Evolutionary conservation across 2,888 invertebrate genomes (phyloP), one percentile per base, ranked within the genome.

Genomic region (Antitype chi): DNA sequence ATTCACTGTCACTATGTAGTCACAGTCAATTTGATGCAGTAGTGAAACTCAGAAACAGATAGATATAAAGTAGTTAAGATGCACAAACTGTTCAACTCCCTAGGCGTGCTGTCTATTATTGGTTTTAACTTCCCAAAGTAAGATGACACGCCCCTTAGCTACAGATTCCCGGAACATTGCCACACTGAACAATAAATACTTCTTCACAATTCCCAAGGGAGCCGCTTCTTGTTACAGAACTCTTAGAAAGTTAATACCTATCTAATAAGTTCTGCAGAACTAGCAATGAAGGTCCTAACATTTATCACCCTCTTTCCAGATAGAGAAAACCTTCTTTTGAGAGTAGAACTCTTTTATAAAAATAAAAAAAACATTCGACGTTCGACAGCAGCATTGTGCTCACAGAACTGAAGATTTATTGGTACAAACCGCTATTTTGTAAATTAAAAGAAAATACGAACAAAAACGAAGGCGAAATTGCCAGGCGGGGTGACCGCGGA

Each of bases 321-420:
- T 66, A 68, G 62, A 87, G 28, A 76, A 80, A 82, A 85, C 75
- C 74, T 67, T 80, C 64, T 76, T 84, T 78, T 63, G 23, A 76
- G 47, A 80, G 85, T 82, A 84, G 78, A 88, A 87, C 83, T 89
- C 85, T 87, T 82, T 81, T 86, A 89, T 88, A 91, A 91, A 71
- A 75, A 6, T 38, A 91, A 23, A 73, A 64, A 93, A 92, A 91
- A 87, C 85, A 84, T 89, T 90, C 88, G 89, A 90, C 89, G 87
- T 88, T 81, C 88, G 83, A 89, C 90, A 84, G 77, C 79, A 85
- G 86, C 85, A 92, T 93, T 92, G 91, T 92, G 85, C 78, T 82
- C 78, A 85, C 82, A 82, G 67, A 81, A 74, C 87, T 82, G 87
- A 91, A 92, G 93, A 94, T 94, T 94, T 94, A 94, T 94, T 90